Evolutionary conservation across 2,113 vertebrate species (phyloP), one percentile per base, ranked within the genome.

Genomic region (Tupaia tana): DNA sequence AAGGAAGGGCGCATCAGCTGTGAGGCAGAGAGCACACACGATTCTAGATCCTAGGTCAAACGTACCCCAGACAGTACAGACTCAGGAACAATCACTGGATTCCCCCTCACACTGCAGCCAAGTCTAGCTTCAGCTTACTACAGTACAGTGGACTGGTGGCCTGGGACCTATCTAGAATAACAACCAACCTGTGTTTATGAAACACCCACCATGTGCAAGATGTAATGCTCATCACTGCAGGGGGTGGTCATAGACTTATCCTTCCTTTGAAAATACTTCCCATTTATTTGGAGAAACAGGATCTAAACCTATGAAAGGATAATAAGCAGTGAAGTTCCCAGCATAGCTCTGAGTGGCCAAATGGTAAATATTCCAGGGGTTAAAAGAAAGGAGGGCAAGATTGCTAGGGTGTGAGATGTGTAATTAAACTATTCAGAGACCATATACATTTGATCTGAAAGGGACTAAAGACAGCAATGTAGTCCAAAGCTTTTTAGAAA

Each of bases 31-130:
- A 61, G 24, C 61, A 92, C 34, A 77, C 78, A 67, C 20, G 19
- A 29, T 95, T 94, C 79, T 67, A 91, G 34, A 95, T 89, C 95
- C 75, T 34, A 75, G 90, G 18, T 69, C 56, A 86, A 66, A 89
- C 8, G 59, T 2, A 84, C 18, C 25, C 18, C 11, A 4, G 20
- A 56, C 27, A 86, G n/a, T 9, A 59, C 77, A 63, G 82, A 73
- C 22, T 94, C 69, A 74, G n/a, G 54, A 69, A 77, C 27, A 31
- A 31, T 58, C 20, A 56, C n/a, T 71, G 22, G 8, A 86, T 27
- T 66, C 4, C 54, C 61, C 63, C 63, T 87, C 13, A 7, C 24
- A 78, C 61, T 64, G 15, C 31, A 52, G 83, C 86, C 94, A 94
- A 86, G 31, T 43, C 54, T n/a, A 83, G 52, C 8, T 31, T 52